These are phyloP conservation scores for Orycteropus afer DNA, from an alignment of 2,113 vertebrate genomes.

Conservation along the genomic window DNA sequence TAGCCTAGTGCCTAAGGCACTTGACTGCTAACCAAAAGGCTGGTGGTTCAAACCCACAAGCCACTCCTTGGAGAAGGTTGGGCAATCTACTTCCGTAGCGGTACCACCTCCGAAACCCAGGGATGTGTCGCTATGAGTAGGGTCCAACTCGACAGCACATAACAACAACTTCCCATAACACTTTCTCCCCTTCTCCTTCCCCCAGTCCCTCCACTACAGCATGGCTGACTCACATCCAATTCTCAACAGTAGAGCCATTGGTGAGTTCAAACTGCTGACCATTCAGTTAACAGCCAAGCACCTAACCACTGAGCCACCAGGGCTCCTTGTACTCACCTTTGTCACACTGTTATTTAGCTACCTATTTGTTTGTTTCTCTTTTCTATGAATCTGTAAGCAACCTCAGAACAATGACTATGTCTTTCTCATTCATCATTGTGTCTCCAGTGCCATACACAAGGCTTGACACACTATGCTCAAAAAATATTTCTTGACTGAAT, in stretches of 20 bases:
- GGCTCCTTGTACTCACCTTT: not conserved
- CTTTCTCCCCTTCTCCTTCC: not conserved
- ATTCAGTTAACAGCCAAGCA: too few species aligned
- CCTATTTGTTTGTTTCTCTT: not conserved
- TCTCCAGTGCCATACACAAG: not conserved
- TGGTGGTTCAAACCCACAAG: too few species aligned
- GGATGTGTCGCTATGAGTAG: too few species aligned
- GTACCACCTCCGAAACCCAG: too few species aligned
- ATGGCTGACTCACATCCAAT: not conserved
- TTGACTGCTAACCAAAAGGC: too few species aligned
- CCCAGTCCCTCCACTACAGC: not conserved
- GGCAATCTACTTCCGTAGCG: too few species aligned
- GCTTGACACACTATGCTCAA: not conserved
- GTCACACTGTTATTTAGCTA: not conserved
- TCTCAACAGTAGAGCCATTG: not conserved
- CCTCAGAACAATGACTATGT: not conserved
- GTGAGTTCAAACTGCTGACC: too few species aligned
- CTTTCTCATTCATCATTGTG: slow-evolving; percentile 10
- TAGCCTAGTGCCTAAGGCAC: too few species aligned
- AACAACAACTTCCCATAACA: too few species aligned
- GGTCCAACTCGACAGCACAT: too few species aligned
- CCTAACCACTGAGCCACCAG: too few species aligned
- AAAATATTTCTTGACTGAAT: not conserved
- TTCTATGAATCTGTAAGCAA: not conserved
- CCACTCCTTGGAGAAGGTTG: too few species aligned